phyloP scores from a whole-genome alignment of 2,888 invertebrate species.

The Dinocampus coccinellae region DNA sequence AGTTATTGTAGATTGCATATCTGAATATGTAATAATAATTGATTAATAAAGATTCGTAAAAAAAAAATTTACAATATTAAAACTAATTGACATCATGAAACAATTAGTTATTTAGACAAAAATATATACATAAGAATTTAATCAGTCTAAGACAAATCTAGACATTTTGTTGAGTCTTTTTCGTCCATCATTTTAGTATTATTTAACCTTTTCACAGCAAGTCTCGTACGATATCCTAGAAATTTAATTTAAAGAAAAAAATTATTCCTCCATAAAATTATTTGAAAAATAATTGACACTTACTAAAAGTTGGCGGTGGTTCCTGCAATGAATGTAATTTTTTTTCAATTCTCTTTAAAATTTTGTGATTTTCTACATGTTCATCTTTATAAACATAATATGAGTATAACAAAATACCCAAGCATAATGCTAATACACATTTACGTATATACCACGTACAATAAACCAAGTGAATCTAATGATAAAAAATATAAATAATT shows the following conservation, averaged over 20 bases:
- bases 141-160: not conserved
- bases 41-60: slow-evolving; percentile 14
- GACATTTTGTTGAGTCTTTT: not conserved
- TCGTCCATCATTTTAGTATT: slow-evolving; percentile 47
- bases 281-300: slow-evolving; percentile 4
- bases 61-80: slow-evolving; percentile 4
- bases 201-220: slow-evolving; percentile 37
- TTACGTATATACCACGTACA: slow-evolving; percentile 60
- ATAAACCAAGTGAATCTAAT: slow-evolving; percentile 48
- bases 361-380: slow-evolving; percentile 55
- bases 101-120: not conserved
- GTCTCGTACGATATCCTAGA: slow-evolving; percentile 28
- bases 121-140: not conserved
- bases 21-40: too few species aligned
- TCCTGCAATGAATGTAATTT: slow-evolving; percentile 52
- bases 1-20: not conserved
- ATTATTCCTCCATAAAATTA: not conserved
- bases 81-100: slow-evolving; percentile 10
- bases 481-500: not conserved
- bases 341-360: slow-evolving; percentile 58
- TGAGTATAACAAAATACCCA: slow-evolving; percentile 53
- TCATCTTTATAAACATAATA: slow-evolving; percentile 58
- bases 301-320: slow-evolving; percentile 34
- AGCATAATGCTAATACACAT: slow-evolving; percentile 52
- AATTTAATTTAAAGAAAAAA: not conserved